These are phyloP conservation scores for Lamproptera curius DNA, from an alignment of 2,888 invertebrate species.

Conservation along the genomic window DNA sequence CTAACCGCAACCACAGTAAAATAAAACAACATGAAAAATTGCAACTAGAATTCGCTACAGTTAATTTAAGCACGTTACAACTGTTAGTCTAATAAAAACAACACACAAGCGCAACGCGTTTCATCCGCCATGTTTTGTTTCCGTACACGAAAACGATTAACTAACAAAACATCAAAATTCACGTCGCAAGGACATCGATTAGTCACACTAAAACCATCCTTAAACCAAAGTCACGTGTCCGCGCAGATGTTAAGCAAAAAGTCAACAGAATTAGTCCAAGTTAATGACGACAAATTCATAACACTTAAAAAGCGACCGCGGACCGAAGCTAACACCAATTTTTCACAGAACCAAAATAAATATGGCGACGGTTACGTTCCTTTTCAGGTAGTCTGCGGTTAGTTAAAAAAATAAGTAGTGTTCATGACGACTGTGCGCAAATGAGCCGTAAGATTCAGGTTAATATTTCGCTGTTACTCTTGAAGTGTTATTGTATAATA, in stretches of 20 bases:
- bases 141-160: background rate
- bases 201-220: constrained; percentile 46
- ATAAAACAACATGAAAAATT: too few relatives aligned
- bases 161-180: background rate
- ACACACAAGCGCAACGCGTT: too few relatives aligned
- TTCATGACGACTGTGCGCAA: too few relatives aligned
- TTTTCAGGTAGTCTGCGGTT: background rate
- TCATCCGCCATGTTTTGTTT: constrained; percentile 9
- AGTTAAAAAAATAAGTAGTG: too few relatives aligned
- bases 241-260: constrained; percentile 50
- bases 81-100: too few relatives aligned
- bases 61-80: too few relatives aligned
- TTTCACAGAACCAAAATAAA: constrained; percentile 72
- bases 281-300: constrained; percentile 70
- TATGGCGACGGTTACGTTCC: constrained; percentile 37
- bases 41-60: too few relatives aligned
- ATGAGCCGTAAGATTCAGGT: too few relatives aligned
- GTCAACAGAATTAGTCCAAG: constrained; percentile 52
- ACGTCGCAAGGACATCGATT: constrained; percentile 33
- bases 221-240: constrained; percentile 59
- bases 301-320: constrained; percentile 67
- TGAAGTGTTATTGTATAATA: too few relatives aligned
- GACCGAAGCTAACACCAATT: constrained; percentile 66
- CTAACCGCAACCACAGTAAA: too few relatives aligned
- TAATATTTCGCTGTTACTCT: too few relatives aligned